These are phyloP conservation scores for Brachystomella parvula DNA, from an alignment of 1,140 invertebrate species.

Conservation along the genomic window DNA sequence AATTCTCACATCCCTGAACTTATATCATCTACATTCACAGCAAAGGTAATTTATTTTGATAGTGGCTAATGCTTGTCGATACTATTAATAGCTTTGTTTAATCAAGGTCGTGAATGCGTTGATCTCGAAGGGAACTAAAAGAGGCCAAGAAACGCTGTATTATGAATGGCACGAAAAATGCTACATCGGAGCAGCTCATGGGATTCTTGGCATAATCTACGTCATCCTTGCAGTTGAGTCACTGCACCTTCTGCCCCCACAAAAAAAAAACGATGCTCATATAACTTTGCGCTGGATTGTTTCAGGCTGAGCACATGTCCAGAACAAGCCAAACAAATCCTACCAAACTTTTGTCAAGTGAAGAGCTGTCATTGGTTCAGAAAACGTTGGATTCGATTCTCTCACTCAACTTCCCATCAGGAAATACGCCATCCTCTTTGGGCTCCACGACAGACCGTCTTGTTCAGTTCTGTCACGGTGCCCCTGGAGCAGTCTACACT, in stretches of 20 bases:
- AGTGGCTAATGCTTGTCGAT: too few species aligned
- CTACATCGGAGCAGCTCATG: conserved; percentile 77
- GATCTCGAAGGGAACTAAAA: conserved; percentile 20
- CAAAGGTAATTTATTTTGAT: conserved; percentile 11
- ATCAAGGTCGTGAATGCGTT: conserved; percentile 19
- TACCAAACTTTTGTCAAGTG: neutral
- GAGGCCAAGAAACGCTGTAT: conserved; percentile 52
- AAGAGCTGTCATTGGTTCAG: conserved; percentile 13
- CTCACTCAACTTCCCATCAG: conserved; percentile 54
- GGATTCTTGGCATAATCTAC: conserved; percentile 73
- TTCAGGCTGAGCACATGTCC: too few species aligned
- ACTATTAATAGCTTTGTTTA: neutral
- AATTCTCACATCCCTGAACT: conserved; percentile 52
- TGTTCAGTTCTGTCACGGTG: conserved; percentile 93
- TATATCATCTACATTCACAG: conserved; percentile 18
- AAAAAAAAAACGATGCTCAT: neutral
- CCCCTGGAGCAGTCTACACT: conserved; percentile 73
- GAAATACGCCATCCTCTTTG: conserved; percentile 78
- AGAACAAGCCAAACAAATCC: neutral
- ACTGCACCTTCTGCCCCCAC: neutral
- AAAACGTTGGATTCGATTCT: conserved; percentile 28
- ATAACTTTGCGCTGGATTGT: neutral
- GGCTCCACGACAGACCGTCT: conserved; percentile 60
- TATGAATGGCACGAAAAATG: conserved; percentile 80
- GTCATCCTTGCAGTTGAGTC: conserved; percentile 63